Base-by-base conservation (phyloP, 1,140 invertebrate species). In the Himalopsyche phryganea region DNA sequence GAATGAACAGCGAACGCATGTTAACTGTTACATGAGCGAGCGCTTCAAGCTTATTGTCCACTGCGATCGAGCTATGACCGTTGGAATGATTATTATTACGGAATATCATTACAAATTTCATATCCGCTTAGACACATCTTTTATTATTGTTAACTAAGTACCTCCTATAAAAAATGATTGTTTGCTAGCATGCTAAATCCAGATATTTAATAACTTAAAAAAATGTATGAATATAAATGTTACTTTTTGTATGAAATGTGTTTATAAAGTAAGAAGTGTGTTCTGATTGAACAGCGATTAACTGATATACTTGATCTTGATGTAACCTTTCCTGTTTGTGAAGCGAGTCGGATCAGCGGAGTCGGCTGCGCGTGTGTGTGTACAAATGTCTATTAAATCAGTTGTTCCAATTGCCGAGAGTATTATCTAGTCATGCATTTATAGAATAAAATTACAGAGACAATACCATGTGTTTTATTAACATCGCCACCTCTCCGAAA, bases 331-430 rank as follows among this genome's bases (percentile, higher is more conserved):
- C 23, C 23, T 28, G 23, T 28, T 28, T 11, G 42, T 45, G 5
- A 17, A 2, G 13, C n/a, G 42, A 45, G 42, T 6, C 13, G 42
- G 13, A 19, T 15, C 2, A 9, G 23, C 23, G 46, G 23, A 13
- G 23, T 17, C 17, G 11, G n/a, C 42, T 19, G n/a, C 38, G 11
- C 15, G 15, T 11, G 40, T 58, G 56, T 50, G 47, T 63, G 56
- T 63, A 63, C 56, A 63, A 50, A 58, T 52, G 50, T 58, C 55
- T 58, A 62, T 58, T 72, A 77, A 75, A 78, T 74, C 73, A 76
- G 74, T 77, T 75, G 75, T 76, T 77, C 74, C 75, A 72, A 76
- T 75, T 76, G 76, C 74, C 74, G 76, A 77, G 76, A 78, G 75
- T 78, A 78, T 77, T 78, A 78, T 78, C 76, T 78, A 78, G 76